phyloP scores from a whole-genome alignment of 1,140 invertebrate genomes.

The Melipona quadrifasciata region DNA sequence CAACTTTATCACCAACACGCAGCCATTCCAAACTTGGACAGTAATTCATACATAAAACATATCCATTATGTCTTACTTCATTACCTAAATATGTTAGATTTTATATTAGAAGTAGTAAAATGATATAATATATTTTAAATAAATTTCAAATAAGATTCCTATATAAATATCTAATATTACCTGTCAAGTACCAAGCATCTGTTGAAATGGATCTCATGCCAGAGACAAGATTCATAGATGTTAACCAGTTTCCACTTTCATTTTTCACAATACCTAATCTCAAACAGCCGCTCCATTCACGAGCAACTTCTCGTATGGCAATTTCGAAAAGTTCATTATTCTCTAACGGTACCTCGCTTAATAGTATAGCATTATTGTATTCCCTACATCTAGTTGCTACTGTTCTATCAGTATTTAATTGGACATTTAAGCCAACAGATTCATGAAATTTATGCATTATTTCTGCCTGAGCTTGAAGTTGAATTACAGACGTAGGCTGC shows the following conservation, averaged over 20 bases:
- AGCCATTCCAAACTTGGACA: slow-evolving; percentile 91
- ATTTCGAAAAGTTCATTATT: slow-evolving; percentile 90
- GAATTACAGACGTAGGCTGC: slow-evolving; percentile 79
- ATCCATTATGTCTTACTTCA: slow-evolving; percentile 85
- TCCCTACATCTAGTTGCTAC: slow-evolving; percentile 85
- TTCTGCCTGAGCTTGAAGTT: slow-evolving; percentile 76
- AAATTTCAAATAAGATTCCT: too few species aligned
- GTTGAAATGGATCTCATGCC: slow-evolving; percentile 83
- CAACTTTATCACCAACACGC: slow-evolving; percentile 87
- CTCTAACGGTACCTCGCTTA: slow-evolving; percentile 87
- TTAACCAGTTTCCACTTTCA: slow-evolving; percentile 80
- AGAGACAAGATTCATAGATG: slow-evolving; percentile 86
- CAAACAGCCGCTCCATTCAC: slow-evolving; percentile 89
- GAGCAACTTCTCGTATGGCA: slow-evolving; percentile 83
- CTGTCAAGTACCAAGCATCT: slow-evolving; percentile 86
- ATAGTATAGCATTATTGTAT: slow-evolving; percentile 87
- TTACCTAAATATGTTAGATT: slow-evolving; percentile 82
- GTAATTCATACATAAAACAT: slow-evolving; percentile 84
- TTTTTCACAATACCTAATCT: slow-evolving; percentile 86
- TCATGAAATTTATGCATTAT: slow-evolving; percentile 84
- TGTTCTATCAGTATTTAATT: slow-evolving; percentile 86
- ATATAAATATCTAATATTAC: slow-evolving; percentile 71
- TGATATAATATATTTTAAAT: neutral
- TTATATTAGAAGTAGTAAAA: neutral
- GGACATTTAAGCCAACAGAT: slow-evolving; percentile 89